Conservation (phyloP, 2,113 vertebrate species). For the Datnioides undecimradiatus region DNA sequence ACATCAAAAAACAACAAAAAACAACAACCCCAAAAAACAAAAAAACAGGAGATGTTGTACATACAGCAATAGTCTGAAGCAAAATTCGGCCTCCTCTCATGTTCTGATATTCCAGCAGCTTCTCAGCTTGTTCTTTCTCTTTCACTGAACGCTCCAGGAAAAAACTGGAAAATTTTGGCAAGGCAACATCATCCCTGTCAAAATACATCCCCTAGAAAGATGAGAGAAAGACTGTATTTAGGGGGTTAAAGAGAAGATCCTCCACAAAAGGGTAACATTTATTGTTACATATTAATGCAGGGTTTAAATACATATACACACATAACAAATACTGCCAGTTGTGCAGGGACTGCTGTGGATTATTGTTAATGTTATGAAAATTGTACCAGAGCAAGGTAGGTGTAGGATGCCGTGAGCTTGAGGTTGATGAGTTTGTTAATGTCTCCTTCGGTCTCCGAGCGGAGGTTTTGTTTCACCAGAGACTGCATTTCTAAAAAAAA, state of each 20-base stretch:
- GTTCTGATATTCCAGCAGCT: slow-evolving; percentile 83
- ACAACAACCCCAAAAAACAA: too few relatives aligned
- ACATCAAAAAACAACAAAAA: too few relatives aligned
- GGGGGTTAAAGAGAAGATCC: not conserved
- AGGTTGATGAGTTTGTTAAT: slow-evolving; percentile 82
- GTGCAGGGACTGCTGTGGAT: not conserved
- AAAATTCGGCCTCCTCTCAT: slow-evolving; percentile 80
- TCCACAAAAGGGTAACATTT: rapidly evolving
- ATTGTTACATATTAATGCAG: not conserved
- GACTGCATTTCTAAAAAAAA: slow-evolving; percentile 80
- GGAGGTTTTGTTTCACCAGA: slow-evolving; percentile 79
- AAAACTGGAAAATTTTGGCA: slow-evolving; percentile 82
- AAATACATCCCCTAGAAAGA: slow-evolving; percentile 83
- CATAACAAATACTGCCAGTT: not conserved
- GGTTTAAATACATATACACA: not conserved
- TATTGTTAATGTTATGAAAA: not conserved
- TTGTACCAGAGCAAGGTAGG: slow-evolving; percentile 79
- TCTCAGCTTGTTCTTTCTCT: slow-evolving; percentile 81
- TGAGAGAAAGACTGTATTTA: not conserved
- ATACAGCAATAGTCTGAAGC: slow-evolving; percentile 80
- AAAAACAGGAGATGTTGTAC: not conserved
- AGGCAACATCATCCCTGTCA: slow-evolving; percentile 82
- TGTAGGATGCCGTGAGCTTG: slow-evolving; percentile 82
- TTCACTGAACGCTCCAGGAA: slow-evolving; percentile 80
- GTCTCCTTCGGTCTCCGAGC: slow-evolving; percentile 78